A percentile compares a stretch with the other conserved stretches of the same genome.
These are phyloP conservation scores for Heloderma charlesbogerti DNA, from an alignment of 2,113 vertebrate species.

Conservation along the genomic window DNA sequence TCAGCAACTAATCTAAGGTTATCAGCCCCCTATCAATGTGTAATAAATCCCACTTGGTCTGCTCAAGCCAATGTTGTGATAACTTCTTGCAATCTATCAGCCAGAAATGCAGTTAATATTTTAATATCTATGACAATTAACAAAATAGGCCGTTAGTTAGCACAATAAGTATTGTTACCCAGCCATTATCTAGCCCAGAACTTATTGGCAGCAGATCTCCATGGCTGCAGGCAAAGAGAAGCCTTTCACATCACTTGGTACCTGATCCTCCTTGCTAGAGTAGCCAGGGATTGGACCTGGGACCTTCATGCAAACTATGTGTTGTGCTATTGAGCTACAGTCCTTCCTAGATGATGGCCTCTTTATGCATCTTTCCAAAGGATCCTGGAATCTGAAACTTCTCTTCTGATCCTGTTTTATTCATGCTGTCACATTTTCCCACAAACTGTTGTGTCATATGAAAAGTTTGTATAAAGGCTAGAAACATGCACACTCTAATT, in stretches of 20 bases:
- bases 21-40: too few species aligned
- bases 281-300: neutral
- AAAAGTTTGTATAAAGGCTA: conserved; percentile 39
- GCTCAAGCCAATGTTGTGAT: too few species aligned
- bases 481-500: neutral
- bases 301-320: neutral
- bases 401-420: conserved; percentile 29
- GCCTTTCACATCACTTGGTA: neutral
- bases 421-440: conserved; percentile 30
- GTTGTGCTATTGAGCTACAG: neutral
- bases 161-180: too few species aligned
- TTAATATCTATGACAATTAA: too few species aligned
- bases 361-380: neutral
- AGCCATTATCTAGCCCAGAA: too few species aligned
- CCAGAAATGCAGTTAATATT: too few species aligned
- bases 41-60: too few species aligned
- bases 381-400: conserved; percentile 2
- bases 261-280: neutral
- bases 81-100: too few species aligned
- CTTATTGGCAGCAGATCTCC: too few species aligned
- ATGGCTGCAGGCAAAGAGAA: too few species aligned
- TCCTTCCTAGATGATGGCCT: conserved; percentile 1
- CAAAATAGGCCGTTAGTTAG: too few species aligned
- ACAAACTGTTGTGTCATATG: neutral
- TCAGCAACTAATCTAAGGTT: too few species aligned